Conservation (phyloP, 1,140 invertebrate genomes). For the Drosophila rufa region DNA sequence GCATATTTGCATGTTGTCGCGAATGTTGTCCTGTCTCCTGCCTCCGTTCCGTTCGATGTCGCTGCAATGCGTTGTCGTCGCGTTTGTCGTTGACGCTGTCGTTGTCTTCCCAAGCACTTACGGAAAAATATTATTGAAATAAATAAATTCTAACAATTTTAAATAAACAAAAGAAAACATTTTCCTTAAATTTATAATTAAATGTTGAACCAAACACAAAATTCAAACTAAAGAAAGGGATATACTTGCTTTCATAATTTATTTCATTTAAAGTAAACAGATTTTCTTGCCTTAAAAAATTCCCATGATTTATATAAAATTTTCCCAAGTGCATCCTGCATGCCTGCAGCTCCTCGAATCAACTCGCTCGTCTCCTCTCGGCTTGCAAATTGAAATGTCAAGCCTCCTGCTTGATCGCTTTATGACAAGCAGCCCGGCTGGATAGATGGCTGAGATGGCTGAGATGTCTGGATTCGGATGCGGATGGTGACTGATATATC, state of each 20-base stretch:
- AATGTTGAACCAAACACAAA: too few species aligned
- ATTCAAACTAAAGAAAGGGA: too few species aligned
- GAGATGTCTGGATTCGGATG: conserved; percentile 28
- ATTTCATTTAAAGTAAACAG: not conserved
- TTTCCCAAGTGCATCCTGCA: conserved; percentile 6
- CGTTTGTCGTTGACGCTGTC: conserved; percentile 9
- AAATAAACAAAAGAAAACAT: not conserved
- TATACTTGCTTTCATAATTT: too few species aligned
- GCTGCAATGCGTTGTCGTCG: conserved; percentile 30
- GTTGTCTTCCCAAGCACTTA: conserved; percentile 5
- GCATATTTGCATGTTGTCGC: conserved; percentile 79
- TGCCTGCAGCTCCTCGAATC: conserved; percentile 21
- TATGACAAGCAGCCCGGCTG: conserved; percentile 73
- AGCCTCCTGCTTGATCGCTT: conserved; percentile 74
- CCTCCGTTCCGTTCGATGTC: conserved; percentile 17
- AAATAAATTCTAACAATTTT: not conserved
- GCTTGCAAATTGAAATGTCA: conserved; percentile 82
- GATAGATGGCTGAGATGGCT: conserved; percentile 32
- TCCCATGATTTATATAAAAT: not conserved
- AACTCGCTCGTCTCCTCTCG: conserved; percentile 48
- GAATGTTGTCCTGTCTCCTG: conserved; percentile 59
- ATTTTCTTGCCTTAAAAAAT: not conserved
- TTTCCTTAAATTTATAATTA: not conserved
- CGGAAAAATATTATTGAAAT: not conserved
- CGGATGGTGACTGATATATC: conserved; percentile 77